Percentiles rank a stretch among this genome's conserved stretches.
phyloP scores from a whole-genome alignment of 2,113 vertebrate genomes.

The Pelecanus crispus region DNA sequence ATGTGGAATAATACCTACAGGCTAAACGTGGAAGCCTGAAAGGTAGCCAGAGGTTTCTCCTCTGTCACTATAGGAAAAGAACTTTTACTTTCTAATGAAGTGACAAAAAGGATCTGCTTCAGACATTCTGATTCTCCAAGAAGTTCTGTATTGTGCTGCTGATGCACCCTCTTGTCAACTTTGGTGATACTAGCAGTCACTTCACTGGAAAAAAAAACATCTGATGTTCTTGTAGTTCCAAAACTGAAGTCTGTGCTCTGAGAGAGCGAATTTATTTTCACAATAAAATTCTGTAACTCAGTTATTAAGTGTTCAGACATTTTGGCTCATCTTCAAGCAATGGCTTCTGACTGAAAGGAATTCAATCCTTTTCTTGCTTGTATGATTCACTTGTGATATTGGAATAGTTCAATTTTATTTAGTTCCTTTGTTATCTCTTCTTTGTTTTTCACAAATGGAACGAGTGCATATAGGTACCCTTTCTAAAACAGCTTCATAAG shows the following conservation, averaged over 20 bases:
- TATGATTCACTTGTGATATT: background rate
- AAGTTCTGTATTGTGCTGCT: background rate
- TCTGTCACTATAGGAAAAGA: background rate
- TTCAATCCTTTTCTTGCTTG: background rate
- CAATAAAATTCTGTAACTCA: background rate
- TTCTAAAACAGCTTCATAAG: background rate
- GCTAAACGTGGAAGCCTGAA: background rate
- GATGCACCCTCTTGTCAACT: background rate
- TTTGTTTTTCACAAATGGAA: background rate
- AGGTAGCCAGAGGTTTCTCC: background rate
- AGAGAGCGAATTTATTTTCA: background rate
- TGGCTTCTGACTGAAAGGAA: background rate
- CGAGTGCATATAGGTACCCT: background rate
- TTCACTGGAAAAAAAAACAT: background rate
- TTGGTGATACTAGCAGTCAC: background rate
- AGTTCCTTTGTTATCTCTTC: background rate
- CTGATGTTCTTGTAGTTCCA: background rate
- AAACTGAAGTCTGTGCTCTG: background rate
- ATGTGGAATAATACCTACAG: background rate
- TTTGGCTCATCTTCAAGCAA: background rate
- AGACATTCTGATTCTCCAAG: background rate
- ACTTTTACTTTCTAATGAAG: background rate
- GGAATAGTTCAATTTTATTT: background rate
- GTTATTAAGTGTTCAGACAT: background rate
- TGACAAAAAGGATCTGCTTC: background rate